Evolutionary conservation across 2,113 vertebrate species (phyloP), one percentile per base, ranked within the genome.

Genomic region (Rhombomys opimus): DNA sequence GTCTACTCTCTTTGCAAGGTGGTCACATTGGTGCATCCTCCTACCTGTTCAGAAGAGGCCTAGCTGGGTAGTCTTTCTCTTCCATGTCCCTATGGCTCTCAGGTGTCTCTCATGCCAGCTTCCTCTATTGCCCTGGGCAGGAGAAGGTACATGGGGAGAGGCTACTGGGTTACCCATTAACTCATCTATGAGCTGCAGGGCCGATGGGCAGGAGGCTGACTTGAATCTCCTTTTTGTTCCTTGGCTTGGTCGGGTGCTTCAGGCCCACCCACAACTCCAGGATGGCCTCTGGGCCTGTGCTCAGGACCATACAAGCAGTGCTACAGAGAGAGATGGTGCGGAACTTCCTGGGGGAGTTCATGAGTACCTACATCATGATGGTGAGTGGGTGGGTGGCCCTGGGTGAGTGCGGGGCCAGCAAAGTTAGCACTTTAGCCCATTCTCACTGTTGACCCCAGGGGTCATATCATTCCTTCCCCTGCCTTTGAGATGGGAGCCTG

Each of bases 311-410:
- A 15, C 78, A 70, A 13, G 18, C 4, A 2, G 23, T 61, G 8
- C 90, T 99, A 30, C 98, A 89, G 96, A 99, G 96, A 89, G 94
- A 98, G 91, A 15, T 96, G 54, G 76, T 98, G 68, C 98, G 99
- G 5, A 98, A 99, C 65, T 99, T 98, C 95, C 95, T 99, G 65
- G 99, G 98, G 0, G 99, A 99, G 98, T 82, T 96, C 15, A 95
- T 99, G 38, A 98, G 98, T 97, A 99, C 98, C 0, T 99, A 98
- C 90, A 94, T 99, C 85, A 98, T 99, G 99, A 99, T 99, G 99
- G 99, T 99, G 94, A 98, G 98, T 96, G 59, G 5, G 46, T 0
- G 1, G 30, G 50, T 5, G 87, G 68, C 7, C 25, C 8, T 12
- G 73, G 41, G 59, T 17, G 46, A 67, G 59, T 5, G 59, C 25